Base-by-base conservation (phyloP, 1,140 invertebrate species). In the Drosophila ohnishii region DNA sequence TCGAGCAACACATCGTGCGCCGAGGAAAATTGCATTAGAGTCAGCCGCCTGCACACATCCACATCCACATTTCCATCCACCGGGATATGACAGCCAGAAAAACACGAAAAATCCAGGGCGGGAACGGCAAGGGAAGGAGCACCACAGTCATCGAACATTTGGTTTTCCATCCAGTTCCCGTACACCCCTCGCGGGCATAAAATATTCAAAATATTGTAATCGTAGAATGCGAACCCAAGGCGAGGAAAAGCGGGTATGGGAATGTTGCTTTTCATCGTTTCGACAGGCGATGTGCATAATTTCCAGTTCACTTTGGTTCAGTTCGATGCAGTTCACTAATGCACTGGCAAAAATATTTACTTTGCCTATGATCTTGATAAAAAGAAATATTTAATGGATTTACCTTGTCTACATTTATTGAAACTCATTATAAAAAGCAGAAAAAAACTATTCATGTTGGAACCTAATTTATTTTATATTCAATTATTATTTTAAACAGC, bases 201-300 rank as follows among this genome's bases (percentile, higher is more conserved):
- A 87, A 87, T 80, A 87, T 87, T 87, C 84, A 87, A 87, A 87
- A 87, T 87, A 87, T 88, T 87, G 83, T 87, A 87, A 87, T 83
- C 83, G 84, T 64, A 79, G 78, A 79, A 62, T 56, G 25, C 62
- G 55, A 58, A 65, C 55, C 61, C 56, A 48, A 22, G 70, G 50
- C 71, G 37, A 53, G 63, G 65, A 42, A 66, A 66, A 37, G 39
- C 47, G 65, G 65, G 47, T 35, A 28, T 25, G 45, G 37, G 30
- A 44, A 32, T 34, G 45, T 56, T 75, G 55, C 73, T 75, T 75
- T 75, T 66, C 73, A 75, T 59, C 72, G 72, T 56, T 55, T 22
- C 64, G 57, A 67, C 62, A 55, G 77, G 78, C 82, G 57, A 76
- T 83, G 83, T 82, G 83, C 83, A 86, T 86, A 87, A 86, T 86